phyloP scores from a whole-genome alignment of 2,888 invertebrate genomes.

The Elysia crispata region DNA sequence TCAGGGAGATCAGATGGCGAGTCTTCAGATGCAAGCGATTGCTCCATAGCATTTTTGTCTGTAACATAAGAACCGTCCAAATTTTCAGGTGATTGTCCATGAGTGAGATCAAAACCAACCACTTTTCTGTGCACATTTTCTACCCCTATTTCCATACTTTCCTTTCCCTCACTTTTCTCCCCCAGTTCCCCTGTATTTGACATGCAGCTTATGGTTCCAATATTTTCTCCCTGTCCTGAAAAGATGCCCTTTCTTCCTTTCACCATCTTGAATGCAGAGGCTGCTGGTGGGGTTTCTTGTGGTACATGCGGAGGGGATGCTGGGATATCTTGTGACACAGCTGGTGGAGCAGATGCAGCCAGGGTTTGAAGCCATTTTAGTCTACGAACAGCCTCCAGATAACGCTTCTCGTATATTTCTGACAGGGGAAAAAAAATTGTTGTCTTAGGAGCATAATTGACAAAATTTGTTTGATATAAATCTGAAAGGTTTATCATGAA shows the following conservation, averaged over 20 bases:
- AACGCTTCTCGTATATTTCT: conserved; percentile 43
- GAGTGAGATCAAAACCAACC: conserved; percentile 6
- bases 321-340: conserved; percentile 6
- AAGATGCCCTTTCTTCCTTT: background rate
- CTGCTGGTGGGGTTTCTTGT: background rate
- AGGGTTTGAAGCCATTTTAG: conserved; percentile 40
- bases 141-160: background rate
- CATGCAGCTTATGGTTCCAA: too few relatives aligned
- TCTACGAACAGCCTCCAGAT: conserved; percentile 22
- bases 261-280: conserved; percentile 9
- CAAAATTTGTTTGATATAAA: background rate
- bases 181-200: background rate
- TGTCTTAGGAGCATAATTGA: too few relatives aligned
- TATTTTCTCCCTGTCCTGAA: background rate
- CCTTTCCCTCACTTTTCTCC: conserved; percentile 32
- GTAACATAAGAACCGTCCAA: conserved; percentile 38
- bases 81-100: conserved; percentile 1
- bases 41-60: background rate
- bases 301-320: background rate
- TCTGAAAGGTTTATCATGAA: too few relatives aligned
- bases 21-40: background rate
- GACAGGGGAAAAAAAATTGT: background rate
- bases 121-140: background rate
- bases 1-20: background rate
- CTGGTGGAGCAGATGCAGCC: conserved; percentile 30